These are phyloP conservation scores for Pachycephala philippinensis DNA, from an alignment of 2,113 vertebrate genomes.

Conservation along the genomic window DNA sequence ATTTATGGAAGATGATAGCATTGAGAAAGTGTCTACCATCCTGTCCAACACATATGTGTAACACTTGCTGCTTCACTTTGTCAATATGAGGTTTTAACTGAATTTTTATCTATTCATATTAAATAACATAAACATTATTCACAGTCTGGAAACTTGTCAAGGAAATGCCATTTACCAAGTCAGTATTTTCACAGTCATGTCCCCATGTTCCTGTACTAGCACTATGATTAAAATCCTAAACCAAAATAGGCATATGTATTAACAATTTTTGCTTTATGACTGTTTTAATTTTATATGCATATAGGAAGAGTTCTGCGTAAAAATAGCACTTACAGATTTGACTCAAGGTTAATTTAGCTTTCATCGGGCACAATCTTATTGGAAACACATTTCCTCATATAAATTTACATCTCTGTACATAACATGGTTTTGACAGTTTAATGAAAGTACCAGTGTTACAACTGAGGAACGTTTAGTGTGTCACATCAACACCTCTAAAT, in stretches of 20 bases:
- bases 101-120: neutral
- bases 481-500: constrained; percentile 30
- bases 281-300: neutral
- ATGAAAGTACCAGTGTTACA: constrained; percentile 14
- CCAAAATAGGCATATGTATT: neutral
- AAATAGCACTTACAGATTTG: neutral
- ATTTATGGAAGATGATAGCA: neutral
- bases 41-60: neutral
- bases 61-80: neutral
- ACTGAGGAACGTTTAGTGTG: neutral
- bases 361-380: neutral
- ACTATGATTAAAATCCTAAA: neutral
- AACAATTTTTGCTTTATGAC: neutral
- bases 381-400: constrained; percentile 22
- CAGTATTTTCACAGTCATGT: neutral
- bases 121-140: neutral
- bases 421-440: constrained; percentile 32
- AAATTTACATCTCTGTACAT: neutral
- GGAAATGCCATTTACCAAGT: neutral
- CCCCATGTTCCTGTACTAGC: neutral
- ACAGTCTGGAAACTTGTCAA: neutral
- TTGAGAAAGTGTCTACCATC: neutral
- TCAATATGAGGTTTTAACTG: neutral
- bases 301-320: neutral
- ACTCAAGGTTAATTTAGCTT: constrained; percentile 43